These are phyloP conservation scores for Cenopis cana DNA, from an alignment of 2,888 invertebrate species.

Conservation along the genomic window DNA sequence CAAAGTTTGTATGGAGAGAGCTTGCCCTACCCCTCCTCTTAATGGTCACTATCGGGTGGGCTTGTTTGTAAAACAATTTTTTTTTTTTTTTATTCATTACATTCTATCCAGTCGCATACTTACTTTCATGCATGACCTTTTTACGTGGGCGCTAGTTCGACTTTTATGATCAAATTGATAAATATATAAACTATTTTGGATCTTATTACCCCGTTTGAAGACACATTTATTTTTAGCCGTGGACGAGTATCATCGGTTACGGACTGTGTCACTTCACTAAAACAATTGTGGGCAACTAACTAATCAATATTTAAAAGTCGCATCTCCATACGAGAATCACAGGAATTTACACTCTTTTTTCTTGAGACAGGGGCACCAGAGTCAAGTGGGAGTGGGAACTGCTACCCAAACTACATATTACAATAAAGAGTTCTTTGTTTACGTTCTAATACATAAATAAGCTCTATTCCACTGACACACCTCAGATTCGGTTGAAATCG, in stretches of 20 bases:
- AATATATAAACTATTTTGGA: not conserved
- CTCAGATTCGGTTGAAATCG: too few relatives aligned
- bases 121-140: slow-evolving; percentile 9
- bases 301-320: not conserved
- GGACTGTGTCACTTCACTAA: slow-evolving; percentile 9
- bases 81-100: too few relatives aligned
- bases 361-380: not conserved
- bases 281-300: not conserved
- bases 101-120: not conserved
- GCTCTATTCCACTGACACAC: too few relatives aligned
- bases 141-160: not conserved
- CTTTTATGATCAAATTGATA: not conserved
- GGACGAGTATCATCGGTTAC: slow-evolving; percentile 17
- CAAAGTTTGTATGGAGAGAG: too few relatives aligned
- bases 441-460: too few relatives aligned
- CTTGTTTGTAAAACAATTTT: too few relatives aligned
- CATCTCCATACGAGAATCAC: not conserved
- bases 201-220: not conserved
- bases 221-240: not conserved
- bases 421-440: too few relatives aligned
- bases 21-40: too few relatives aligned
- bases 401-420: too few relatives aligned
- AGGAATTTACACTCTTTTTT: not conserved
- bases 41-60: too few relatives aligned
- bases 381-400: too few relatives aligned